These are phyloP conservation scores for Amphiprion percula DNA, from an alignment of 2,113 vertebrate species.

Conservation along the genomic window DNA sequence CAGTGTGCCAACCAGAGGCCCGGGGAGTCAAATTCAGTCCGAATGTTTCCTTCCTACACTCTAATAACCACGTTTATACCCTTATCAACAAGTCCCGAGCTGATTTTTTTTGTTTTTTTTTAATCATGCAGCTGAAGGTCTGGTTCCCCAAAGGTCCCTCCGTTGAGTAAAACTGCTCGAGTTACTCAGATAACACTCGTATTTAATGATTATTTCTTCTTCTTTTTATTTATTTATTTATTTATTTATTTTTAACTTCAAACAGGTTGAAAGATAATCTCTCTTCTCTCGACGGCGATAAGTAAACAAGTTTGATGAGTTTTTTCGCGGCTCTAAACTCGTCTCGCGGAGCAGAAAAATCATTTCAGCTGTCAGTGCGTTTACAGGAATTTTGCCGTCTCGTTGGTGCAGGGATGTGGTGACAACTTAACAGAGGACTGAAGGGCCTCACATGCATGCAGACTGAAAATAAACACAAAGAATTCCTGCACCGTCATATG, in stretches of 20 bases:
- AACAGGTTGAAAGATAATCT: background rate
- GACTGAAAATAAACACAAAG: background rate
- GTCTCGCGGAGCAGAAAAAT: background rate
- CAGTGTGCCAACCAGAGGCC: conserved; percentile 38
- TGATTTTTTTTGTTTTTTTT: conserved; percentile 20
- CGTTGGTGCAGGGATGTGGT: background rate
- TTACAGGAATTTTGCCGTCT: conserved; percentile 8
- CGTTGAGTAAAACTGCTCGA: background rate
- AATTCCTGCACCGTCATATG: background rate
- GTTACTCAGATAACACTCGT: conserved; percentile 9
- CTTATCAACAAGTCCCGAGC: conserved; percentile 31
- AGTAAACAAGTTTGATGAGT: conserved; percentile 13
- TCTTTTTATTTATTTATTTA: background rate
- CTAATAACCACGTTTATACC: conserved; percentile 40
- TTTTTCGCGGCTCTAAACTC: conserved; percentile 7
- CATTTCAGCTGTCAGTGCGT: background rate
- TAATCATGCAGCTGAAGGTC: conserved; percentile 15
- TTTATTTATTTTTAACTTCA: background rate
- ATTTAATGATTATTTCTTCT: conserved; percentile 9
- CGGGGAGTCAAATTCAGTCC: conserved; percentile 39
- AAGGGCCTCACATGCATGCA: background rate
- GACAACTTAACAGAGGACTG: conserved; percentile 8
- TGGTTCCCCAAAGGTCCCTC: conserved; percentile 18
- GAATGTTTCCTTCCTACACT: conserved; percentile 58
- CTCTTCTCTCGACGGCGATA: conserved; percentile 3